Evolutionary conservation across 92 coral and sea anemone species (phyloP), one percentile per base, ranked within the genome.

Genomic region (Parazoanthus swiftii): DNA sequence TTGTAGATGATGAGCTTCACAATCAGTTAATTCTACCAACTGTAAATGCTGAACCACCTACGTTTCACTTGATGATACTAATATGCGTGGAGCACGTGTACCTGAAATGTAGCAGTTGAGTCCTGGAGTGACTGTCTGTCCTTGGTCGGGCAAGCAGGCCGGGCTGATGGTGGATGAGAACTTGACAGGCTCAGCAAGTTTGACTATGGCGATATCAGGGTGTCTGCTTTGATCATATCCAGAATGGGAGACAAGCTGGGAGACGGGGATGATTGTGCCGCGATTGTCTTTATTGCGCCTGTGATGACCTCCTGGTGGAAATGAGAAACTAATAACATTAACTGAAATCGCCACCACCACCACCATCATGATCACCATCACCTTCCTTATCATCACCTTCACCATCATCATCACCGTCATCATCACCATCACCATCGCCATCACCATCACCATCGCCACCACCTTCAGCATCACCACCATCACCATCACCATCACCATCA

Each of bases 81-180:
- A n/a, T 35, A 5, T 9, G 20, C 35, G 5, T 74, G 26, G 18
- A 5, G 50, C 5, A 44, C 8, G 2, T 46, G 44, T 48, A 84
- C 87, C 87, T 84, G 87, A 70, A 46, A 84, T 84, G 33, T 84
- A 84, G 35, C 87, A 84, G 79, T 84, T 84, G 63, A 73, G 77
- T 71, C 87, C 87, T 29, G 87, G 87, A 26, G 87, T 35, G 5
- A 84, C 87, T 4, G 5, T 36, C 18, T 84, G 77, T 1, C 79
- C 87, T 20, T 84, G 87, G 2, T 25, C 14, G 35, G 87, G 87
- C 18, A 84, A 36, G 46, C 87, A 84, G 14, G 87, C 87, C 21
- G 87, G 87, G 21, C 78, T 48, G 75, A 84, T n/a, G 33, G 87
- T 84, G 50, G 67, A 25, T 1, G 87, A 44, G 68, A 71, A 84